Evolutionary conservation across 2,797 vertebrate species (phyloP), one percentile per base, ranked within the genome.

Genomic region (Psittacula echo): DNA sequence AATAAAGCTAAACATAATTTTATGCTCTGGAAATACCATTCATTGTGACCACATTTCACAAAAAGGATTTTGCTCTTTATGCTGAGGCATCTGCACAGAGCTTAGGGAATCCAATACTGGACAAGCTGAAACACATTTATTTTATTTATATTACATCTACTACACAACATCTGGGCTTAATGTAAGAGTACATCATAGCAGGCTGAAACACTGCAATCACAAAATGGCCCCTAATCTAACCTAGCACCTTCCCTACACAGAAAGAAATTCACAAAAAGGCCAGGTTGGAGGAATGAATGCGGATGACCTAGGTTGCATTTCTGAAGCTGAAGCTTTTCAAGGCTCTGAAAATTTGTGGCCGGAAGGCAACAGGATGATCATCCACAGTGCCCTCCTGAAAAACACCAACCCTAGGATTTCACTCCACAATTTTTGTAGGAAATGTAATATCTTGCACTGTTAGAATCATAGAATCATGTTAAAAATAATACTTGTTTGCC

Each of bases 141-240:
- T 93, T 79, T 85, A 91, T 95, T 95, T 96, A 81, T 88, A 65
- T 80, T 93, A 84, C 82, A 83, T 85, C 65, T 85, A 51, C 82
- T 80, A 50, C 34, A 50, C 56, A 94, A 90, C 95, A 96, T 96
- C 89, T 94, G 95, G 79, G 73, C 87, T 95, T 94, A 88, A 91
- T 86, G 89, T 68, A 84, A 64, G 85, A 94, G 58, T 68, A 70
- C 66, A 91, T 79, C 24, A 56, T 11, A 85, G 76, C 53, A 78
- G 90, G 68, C n/a, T 65, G 85, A 90, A 91, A 27, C 58, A 78
- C 1, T 53, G 56, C 70, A 61, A 84, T 78, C 62, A 93, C 61
- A 84, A 83, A 94, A 90, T 10, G 42, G 30, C 29, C 53, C 62
- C 79, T 88, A 83, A 93, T 89, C 53, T 85, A 68, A 73, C 32